Conservation (phyloP, 2,888 invertebrate species). For the Fissipunctia ypsillon region DNA sequence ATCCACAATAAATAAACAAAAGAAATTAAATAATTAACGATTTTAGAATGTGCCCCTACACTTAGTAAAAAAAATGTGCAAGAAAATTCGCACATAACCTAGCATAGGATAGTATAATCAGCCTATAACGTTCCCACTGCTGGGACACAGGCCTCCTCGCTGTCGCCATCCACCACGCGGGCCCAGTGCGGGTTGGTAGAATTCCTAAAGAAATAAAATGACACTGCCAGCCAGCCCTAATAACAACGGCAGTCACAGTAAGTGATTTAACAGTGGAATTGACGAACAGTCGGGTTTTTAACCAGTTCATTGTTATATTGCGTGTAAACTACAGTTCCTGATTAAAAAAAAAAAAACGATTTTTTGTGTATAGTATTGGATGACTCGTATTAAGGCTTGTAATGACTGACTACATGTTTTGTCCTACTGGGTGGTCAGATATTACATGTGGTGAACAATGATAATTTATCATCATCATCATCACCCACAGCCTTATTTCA, state of each 20-base stretch:
- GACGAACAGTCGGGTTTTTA: conserved; percentile 33
- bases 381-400: not conserved
- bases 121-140: not conserved
- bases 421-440: not conserved
- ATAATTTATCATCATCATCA: not conserved
- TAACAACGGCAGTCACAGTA: conserved; percentile 19
- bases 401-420: not conserved
- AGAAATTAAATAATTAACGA: not conserved
- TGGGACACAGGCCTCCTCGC: not conserved
- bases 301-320: conserved; percentile 49
- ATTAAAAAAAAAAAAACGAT: conserved; percentile 2
- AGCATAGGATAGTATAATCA: not conserved
- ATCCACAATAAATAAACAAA: not conserved
- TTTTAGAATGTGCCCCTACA: not conserved
- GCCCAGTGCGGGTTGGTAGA: no score
- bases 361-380: not conserved
- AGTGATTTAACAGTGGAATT: conserved; percentile 63
- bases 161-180: not conserved
- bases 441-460: not conserved
- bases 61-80: not conserved
- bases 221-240: conserved; percentile 59
- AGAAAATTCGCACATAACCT: not conserved
- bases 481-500: not conserved
- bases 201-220: not conserved
- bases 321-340: conserved; percentile 57